phyloP scores from a whole-genome alignment of 2,113 vertebrate species.

The Gymnogyps californianus region DNA sequence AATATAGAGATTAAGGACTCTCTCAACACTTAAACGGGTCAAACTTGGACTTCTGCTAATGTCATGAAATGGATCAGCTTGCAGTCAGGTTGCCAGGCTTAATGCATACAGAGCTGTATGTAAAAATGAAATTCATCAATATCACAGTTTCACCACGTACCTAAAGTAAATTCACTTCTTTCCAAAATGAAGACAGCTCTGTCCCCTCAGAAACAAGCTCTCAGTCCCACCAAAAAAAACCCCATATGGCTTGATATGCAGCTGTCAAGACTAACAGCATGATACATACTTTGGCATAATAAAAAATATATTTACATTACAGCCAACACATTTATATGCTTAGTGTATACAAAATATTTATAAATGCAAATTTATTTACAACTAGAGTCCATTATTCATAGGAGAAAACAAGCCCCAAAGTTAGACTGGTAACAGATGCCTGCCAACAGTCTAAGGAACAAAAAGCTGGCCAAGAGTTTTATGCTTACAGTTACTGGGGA shows the following conservation, averaged over 20 bases:
- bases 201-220: conserved; percentile 2
- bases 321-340: conserved; percentile 56
- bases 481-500: background rate
- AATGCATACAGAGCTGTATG: background rate
- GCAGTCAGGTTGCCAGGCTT: background rate
- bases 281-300: conserved; percentile 68
- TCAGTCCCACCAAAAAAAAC: background rate
- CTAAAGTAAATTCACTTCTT: background rate
- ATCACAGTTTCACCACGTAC: background rate
- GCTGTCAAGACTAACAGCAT: conserved; percentile 47
- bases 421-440: background rate
- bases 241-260: conserved; percentile 52
- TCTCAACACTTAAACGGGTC: background rate
- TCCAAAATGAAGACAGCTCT: background rate
- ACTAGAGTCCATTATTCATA: conserved; percentile 23
- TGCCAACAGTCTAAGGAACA: conserved; percentile 54
- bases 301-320: conserved; percentile 77
- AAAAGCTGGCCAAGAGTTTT: conserved; percentile 29
- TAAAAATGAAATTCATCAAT: background rate
- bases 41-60: background rate
- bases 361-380: conserved; percentile 77
- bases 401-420: conserved; percentile 29
- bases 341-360: conserved; percentile 79
- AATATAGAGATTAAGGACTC: background rate
- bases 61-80: background rate